Percentiles rank a stretch among this genome's conserved stretches.
phyloP scores from a whole-genome alignment of 1,140 invertebrate genomes.

The Eubasilissa regina region DNA sequence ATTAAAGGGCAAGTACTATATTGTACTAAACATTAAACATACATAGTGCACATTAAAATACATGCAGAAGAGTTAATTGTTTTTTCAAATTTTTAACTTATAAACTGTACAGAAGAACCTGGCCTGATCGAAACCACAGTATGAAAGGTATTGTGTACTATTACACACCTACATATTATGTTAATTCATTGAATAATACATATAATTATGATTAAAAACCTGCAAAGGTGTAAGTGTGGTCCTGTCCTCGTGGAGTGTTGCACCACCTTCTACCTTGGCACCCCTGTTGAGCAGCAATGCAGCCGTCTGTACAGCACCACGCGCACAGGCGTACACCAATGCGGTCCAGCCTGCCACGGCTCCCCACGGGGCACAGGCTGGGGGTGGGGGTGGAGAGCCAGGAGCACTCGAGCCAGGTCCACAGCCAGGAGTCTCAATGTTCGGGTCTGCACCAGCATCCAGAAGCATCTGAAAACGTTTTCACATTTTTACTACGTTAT shows the following conservation, averaged over 20 bases:
- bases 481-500: too few relatives aligned
- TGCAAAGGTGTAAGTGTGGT: slow-evolving; percentile 90
- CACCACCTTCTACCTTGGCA: slow-evolving; percentile 89
- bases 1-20: too few relatives aligned
- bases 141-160: not conserved
- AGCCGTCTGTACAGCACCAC: slow-evolving; percentile 73
- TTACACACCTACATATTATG: too few relatives aligned
- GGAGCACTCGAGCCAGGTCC: slow-evolving; percentile 67
- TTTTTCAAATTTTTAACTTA: too few relatives aligned
- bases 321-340: slow-evolving; percentile 70
- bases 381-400: slow-evolving; percentile 68
- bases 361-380: slow-evolving; percentile 55
- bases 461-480: slow-evolving; percentile 74
- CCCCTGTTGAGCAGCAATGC: slow-evolving; percentile 83
- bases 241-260: slow-evolving; percentile 84
- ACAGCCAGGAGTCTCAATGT: slow-evolving; percentile 78
- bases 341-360: slow-evolving; percentile 67
- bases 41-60: too few relatives aligned
- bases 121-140: too few relatives aligned
- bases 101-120: too few relatives aligned
- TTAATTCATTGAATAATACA: too few relatives aligned
- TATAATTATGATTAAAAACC: slow-evolving; percentile 65
- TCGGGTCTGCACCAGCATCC: slow-evolving; percentile 84
- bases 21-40: too few relatives aligned
- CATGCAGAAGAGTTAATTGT: too few relatives aligned